Evolutionary conservation across 1,140 invertebrate genomes (phyloP).

Genomic region (Venustaconcha ellipsiformis): DNA sequence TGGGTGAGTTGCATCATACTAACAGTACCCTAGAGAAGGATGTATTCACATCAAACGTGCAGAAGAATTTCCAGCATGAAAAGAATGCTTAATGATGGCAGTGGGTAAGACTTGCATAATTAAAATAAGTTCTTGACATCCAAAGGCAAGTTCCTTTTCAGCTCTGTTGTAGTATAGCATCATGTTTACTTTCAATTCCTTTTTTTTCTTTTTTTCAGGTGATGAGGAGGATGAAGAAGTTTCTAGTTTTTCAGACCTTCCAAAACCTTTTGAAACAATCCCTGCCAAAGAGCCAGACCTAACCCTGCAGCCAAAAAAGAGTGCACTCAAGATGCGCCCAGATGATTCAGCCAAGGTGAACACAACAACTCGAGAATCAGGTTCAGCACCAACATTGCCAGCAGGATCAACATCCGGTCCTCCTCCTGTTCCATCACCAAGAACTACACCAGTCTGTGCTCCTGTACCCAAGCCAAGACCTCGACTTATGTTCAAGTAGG

Average conservation of each 20-base stretch:
- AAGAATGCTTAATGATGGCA: no score
- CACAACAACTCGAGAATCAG: not conserved
- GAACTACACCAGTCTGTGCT: conserved; percentile 37
- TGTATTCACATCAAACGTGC: no score
- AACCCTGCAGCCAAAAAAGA: conserved; percentile 59
- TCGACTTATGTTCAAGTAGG: not conserved
- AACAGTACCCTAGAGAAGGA: no score
- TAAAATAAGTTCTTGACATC: no score
- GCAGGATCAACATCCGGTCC: conserved; percentile 5
- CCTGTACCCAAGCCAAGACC: not conserved
- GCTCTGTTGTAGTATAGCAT: not conserved
- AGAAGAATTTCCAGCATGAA: no score
- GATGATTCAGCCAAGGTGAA: no score
- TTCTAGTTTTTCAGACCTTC: conserved; percentile 5
- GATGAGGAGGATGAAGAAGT: conserved; percentile 20
- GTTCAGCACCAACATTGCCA: not conserved
- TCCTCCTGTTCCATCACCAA: conserved; percentile 34
- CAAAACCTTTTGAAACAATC: not conserved
- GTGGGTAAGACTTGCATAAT: no score
- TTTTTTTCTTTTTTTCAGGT: not conserved
- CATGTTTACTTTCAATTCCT: not conserved
- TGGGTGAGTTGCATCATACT: no score
- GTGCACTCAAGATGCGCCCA: conserved; percentile 56
- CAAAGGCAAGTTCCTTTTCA: no score
- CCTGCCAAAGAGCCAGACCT: conserved; percentile 61